These are phyloP conservation scores for Spongilla lacustris DNA, from an alignment of 37 sponge, comb jelly and placozoan genomes.

Conservation along the genomic window DNA sequence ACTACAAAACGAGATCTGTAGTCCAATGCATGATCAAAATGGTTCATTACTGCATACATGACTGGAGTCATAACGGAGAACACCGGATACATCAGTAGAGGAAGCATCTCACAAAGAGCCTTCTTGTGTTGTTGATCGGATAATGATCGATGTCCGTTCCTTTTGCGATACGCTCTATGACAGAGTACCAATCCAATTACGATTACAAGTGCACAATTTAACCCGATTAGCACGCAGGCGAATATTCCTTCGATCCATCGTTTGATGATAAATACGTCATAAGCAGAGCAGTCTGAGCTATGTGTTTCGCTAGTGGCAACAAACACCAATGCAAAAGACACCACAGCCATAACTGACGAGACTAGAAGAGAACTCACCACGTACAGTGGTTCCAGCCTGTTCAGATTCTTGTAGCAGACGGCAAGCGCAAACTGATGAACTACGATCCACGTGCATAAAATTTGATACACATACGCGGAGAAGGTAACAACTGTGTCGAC, in stretches of 20 bases:
- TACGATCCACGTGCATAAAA: not conserved
- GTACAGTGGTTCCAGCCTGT: not conserved
- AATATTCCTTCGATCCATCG: not conserved
- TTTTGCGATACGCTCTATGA: not conserved
- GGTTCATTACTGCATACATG: not conserved
- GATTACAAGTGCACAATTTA: not conserved
- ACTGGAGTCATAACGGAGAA: not conserved
- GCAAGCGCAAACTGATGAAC: not conserved
- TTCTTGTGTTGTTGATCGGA: not conserved
- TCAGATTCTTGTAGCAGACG: not conserved
- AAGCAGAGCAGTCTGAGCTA: not conserved
- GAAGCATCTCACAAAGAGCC: not conserved
- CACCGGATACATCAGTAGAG: not conserved
- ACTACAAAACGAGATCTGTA: not conserved
- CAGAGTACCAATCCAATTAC: not conserved
- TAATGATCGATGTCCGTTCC: not conserved
- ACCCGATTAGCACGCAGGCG: not conserved
- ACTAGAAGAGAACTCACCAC: not conserved
- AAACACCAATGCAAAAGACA: not conserved
- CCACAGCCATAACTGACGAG: not conserved
- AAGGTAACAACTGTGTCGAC: not conserved
- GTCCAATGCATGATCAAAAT: not conserved
- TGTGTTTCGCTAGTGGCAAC: not conserved
- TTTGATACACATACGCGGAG: not conserved
- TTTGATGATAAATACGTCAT: not conserved